Conservation (phyloP, 2,888 invertebrate species). For the Clistopyga incitator region DNA sequence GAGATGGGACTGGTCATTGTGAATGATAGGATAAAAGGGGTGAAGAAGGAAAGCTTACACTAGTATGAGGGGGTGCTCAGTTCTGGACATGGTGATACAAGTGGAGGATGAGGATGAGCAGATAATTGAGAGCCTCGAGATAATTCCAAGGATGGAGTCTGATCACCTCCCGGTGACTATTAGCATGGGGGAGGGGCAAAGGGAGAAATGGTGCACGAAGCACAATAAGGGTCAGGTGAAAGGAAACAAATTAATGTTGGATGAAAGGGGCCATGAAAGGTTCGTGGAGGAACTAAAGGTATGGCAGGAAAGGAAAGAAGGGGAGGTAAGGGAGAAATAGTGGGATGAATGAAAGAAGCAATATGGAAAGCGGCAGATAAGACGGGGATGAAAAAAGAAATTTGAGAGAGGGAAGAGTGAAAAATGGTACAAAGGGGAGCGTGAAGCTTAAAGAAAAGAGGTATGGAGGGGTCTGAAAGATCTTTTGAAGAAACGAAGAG, state of each 20-base stretch:
- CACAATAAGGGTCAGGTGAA: too few relatives aligned
- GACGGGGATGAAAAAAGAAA: constrained; percentile 28
- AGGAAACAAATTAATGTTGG: neutral
- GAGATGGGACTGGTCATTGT: neutral
- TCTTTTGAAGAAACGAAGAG: neutral
- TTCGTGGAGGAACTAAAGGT: constrained; percentile 8
- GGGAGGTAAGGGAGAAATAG: neutral
- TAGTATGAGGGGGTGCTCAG: constrained; percentile 4
- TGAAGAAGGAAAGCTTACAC: constrained; percentile 12
- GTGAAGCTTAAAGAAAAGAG: constrained; percentile 31
- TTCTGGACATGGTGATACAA: constrained; percentile 13
- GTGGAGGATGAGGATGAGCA: constrained; percentile 7
- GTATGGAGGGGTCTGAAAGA: constrained; percentile 15
- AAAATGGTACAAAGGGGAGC: constrained; percentile 45
- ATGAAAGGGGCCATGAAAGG: neutral
- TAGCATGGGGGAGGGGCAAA: too few relatives aligned
- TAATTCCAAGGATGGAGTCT: constrained; percentile 16
- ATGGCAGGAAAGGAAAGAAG: neutral
- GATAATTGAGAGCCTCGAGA: neutral
- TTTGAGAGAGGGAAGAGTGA: neutral
- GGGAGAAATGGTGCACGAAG: too few relatives aligned
- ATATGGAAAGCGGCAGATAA: constrained; percentile 21
- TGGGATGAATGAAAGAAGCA: constrained; percentile 19
- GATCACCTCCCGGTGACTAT: constrained; percentile 33
- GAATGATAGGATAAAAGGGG: constrained; percentile 22